Evolutionary conservation across 2,113 vertebrate genomes (phyloP), one percentile per base, ranked within the genome.

Genomic region (Nothocercus julius): DNA sequence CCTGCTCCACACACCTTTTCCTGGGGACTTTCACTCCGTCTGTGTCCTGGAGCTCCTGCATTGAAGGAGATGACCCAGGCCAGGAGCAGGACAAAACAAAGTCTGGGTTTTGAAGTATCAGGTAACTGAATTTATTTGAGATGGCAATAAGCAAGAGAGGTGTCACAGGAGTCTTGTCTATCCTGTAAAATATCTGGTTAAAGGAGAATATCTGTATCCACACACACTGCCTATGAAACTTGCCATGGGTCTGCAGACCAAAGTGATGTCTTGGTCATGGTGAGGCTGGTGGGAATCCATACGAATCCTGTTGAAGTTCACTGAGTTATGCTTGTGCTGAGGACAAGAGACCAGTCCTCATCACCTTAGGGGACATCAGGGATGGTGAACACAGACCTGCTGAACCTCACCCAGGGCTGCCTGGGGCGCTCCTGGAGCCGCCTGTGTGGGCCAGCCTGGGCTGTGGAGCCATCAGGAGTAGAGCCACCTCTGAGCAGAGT

Each of bases 401-500:
- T 54, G 53, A 28, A 28, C 53, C 53, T 28, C 25, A 54, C 28
- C 14, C 53, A 54, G 27, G 53, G 27, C 27, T 54, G 30, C 14
- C 56, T 61, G 32, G 27, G 30, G 30, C 1, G 4, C 24, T 83
- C 42, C 80, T 92, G 17, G 34, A 69, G 45, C 45, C 69, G 49
- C 24, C 54, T 15, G 3, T 47, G 42, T 53, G 56, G 53, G 51
- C 69, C 59, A 63, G 32, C 15, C 38, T 25, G 19, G 42, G 32
- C 51, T 61, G 49, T 68, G 63, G 66, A 92, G 4, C 45, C 7
- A 0, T 19, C 0, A 0, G 30, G 77, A 64, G 69, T 78, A 38
- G 1, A 34, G 47, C 44, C 21, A 49, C 4, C 17, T 8, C 14
- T 21, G 36, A 15, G 72, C 22, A 85, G 45, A 28, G 13, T 63